These are phyloP conservation scores for Forbesichthys agassizii DNA, from an alignment of 2,113 vertebrate species.

Conservation along the genomic window DNA sequence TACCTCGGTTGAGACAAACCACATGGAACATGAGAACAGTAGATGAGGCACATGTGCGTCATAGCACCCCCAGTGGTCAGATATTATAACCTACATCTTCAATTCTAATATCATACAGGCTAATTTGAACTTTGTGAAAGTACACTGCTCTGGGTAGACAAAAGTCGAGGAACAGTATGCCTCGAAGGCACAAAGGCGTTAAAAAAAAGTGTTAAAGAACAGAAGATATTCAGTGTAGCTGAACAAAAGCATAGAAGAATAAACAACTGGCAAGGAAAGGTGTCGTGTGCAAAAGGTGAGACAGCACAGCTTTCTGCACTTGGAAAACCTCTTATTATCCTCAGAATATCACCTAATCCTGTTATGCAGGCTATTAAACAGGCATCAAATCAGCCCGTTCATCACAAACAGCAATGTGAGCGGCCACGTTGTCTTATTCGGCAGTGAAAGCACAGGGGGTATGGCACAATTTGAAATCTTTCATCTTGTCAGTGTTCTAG, in stretches of 20 bases:
- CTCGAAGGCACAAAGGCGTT: conserved; percentile 3
- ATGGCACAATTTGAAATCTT: conserved; percentile 62
- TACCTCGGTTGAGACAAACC: too few species aligned
- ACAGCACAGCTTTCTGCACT: conserved; percentile 30
- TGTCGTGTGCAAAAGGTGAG: conserved; percentile 16
- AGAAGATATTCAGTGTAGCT: not conserved
- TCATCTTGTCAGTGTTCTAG: conserved; percentile 51
- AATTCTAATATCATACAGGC: conserved; percentile 6
- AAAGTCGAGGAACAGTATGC: not conserved
- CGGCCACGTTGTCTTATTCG: conserved; percentile 65
- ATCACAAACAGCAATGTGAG: conserved; percentile 55
- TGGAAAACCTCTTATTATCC: conserved; percentile 49
- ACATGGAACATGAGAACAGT: too few species aligned
- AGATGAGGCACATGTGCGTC: too few species aligned
- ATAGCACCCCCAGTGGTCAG: too few species aligned
- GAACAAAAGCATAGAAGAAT: not conserved
- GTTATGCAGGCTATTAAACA: conserved; percentile 51
- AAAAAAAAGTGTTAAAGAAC: not conserved
- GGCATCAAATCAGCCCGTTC: conserved; percentile 53
- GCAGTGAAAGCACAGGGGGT: conserved; percentile 51
- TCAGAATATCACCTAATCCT: conserved; percentile 56
- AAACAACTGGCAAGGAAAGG: not conserved
- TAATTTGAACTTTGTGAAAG: not conserved
- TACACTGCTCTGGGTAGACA: not conserved
- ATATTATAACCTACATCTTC: too few species aligned